Evolutionary conservation across 2,888 invertebrate genomes (phyloP).

Genomic region (Pseudococcus viburni): DNA sequence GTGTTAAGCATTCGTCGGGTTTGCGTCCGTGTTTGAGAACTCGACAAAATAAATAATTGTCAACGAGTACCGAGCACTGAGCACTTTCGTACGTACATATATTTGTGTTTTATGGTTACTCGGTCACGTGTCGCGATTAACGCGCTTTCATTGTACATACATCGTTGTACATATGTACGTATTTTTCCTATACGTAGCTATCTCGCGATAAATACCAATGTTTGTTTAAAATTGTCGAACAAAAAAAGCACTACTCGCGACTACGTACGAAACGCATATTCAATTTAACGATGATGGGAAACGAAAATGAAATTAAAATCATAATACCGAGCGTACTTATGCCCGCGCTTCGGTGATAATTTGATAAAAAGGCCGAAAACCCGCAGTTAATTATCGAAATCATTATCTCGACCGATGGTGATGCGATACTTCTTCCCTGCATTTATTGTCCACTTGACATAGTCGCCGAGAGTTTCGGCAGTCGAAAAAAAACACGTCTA

Average conservation of each 20-base stretch:
- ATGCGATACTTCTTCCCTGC: background rate
- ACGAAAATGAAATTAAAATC: background rate
- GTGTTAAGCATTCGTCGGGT: background rate
- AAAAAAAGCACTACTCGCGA: background rate
- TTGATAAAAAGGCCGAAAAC: conserved; percentile 11
- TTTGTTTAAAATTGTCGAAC: background rate
- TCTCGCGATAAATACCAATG: background rate
- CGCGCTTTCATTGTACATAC: background rate
- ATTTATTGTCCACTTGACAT: background rate
- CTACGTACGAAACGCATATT: background rate
- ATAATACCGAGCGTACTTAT: background rate
- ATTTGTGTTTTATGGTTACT: conserved; percentile 17
- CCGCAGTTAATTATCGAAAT: conserved; percentile 17
- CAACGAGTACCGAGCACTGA: background rate
- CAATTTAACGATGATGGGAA: no score
- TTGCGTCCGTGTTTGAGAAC: background rate
- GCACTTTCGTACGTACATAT: background rate
- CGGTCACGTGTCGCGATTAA: conserved; percentile 17
- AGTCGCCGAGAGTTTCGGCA: background rate
- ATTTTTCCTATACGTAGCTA: background rate
- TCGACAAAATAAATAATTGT: conserved; percentile 29
- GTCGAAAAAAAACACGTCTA: background rate
- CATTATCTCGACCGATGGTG: background rate
- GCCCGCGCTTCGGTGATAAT: background rate
- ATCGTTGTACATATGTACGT: background rate